phyloP scores from a whole-genome alignment of 2,797 vertebrate genomes.

The Rhabdomys pumilio region DNA sequence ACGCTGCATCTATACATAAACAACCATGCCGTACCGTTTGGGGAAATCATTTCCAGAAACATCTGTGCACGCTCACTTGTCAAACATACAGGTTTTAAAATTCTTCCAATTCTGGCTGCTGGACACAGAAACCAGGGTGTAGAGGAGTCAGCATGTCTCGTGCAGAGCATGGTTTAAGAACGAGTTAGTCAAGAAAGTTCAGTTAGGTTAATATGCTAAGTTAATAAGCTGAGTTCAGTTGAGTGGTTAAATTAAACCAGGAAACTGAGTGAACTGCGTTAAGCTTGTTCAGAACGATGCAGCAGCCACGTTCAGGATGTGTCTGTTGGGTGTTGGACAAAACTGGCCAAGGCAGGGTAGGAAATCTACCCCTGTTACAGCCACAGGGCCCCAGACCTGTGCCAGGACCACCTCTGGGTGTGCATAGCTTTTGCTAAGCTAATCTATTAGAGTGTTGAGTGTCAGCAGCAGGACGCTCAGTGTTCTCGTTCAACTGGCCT shows the following conservation, averaged over 20 bases:
- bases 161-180: not conserved
- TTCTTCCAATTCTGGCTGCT: not conserved
- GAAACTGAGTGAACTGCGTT: not conserved
- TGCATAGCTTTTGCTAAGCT: not conserved
- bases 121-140: not conserved
- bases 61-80: not conserved
- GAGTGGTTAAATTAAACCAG: not conserved
- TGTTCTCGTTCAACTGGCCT: not conserved
- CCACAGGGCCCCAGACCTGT: not conserved
- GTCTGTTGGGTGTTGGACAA: not conserved
- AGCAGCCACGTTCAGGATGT: not conserved
- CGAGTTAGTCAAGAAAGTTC: not conserved
- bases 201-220: not conserved
- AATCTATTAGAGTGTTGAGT: accelerated
- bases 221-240: not conserved
- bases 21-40: accelerated
- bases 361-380: not conserved
- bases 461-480: accelerated
- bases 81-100: not conserved
- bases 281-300: not conserved
- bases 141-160: not conserved
- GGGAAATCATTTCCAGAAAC: not conserved
- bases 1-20: not conserved
- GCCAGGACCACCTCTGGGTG: not conserved
- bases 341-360: accelerated